Evolutionary conservation across 2,888 invertebrate genomes (phyloP).

Genomic region (Fragum sueziense): DNA sequence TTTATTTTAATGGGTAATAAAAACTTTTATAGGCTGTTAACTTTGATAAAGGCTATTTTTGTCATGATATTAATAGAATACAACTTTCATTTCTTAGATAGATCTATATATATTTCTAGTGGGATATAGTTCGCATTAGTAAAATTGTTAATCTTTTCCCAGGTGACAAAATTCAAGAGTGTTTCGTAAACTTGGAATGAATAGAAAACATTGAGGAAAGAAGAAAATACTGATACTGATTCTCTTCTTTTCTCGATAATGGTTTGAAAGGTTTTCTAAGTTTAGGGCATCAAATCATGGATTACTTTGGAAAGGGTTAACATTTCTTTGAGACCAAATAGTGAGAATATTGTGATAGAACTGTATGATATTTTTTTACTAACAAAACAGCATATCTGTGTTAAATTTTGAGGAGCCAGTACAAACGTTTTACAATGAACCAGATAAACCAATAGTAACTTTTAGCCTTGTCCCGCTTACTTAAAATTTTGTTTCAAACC

Average conservation of each 20-base stretch:
- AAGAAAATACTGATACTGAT: not conserved
- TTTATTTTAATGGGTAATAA: too few relatives aligned
- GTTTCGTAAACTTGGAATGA: not conserved
- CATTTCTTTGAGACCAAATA: not conserved
- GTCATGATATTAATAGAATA: not conserved
- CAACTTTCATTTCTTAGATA: not conserved
- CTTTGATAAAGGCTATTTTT: not conserved
- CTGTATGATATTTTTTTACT: slow-evolving; percentile 12
- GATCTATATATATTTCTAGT: not conserved
- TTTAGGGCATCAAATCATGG: not conserved
- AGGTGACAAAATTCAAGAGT: not conserved
- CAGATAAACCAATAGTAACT: not conserved
- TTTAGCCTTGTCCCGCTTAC: not conserved
- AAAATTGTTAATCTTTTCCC: not conserved
- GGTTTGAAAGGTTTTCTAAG: not conserved
- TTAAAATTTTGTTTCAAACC: too few relatives aligned
- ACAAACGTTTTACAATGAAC: slow-evolving; percentile 3
- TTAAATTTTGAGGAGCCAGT: slow-evolving; percentile 43
- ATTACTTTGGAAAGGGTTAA: not conserved
- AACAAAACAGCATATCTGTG: slow-evolving; percentile 49
- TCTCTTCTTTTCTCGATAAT: not conserved
- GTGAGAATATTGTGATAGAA: slow-evolving; percentile 11
- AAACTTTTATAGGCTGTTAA: not conserved
- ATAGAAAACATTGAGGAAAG: not conserved
- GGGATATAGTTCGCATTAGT: not conserved